These are phyloP conservation scores for Himalopsyche phryganea DNA, from an alignment of 1,140 invertebrate genomes.

Conservation along the genomic window DNA sequence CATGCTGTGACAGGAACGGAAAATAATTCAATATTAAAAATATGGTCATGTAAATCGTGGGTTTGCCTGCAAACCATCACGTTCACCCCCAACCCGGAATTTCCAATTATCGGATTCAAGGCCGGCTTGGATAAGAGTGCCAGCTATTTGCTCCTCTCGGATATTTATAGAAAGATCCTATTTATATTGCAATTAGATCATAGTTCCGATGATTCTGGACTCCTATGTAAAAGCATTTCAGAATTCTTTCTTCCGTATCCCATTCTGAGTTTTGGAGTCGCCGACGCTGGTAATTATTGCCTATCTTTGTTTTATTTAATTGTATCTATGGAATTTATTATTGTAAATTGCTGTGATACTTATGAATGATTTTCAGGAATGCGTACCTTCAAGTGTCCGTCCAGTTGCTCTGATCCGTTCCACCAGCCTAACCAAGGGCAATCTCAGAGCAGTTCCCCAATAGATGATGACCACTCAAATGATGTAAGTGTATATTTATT, in stretches of 20 bases:
- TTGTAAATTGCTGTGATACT: too few relatives aligned
- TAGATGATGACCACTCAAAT: constrained; percentile 42
- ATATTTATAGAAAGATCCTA: constrained; percentile 72
- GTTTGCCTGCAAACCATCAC: constrained; percentile 83
- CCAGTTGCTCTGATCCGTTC: constrained; percentile 45
- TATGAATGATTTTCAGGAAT: constrained; percentile 35
- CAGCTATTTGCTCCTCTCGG: constrained; percentile 79
- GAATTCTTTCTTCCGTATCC: constrained; percentile 81
- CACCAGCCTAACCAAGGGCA: constrained; percentile 36
- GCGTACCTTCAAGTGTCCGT: constrained; percentile 42
- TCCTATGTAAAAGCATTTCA: constrained; percentile 62
- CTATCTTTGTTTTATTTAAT: constrained; percentile 32
- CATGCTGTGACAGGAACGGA: constrained; percentile 87
- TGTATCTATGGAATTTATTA: too few relatives aligned
- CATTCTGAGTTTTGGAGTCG: constrained; percentile 81
- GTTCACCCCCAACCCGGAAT: constrained; percentile 53
- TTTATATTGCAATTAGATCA: constrained; percentile 70
- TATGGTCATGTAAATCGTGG: constrained; percentile 95
- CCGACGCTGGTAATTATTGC: constrained; percentile 63
- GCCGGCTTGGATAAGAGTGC: constrained; percentile 78
- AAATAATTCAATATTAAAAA: constrained; percentile 85
- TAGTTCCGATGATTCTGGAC: constrained; percentile 38
- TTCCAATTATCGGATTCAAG: constrained; percentile 59
- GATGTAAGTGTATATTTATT: constrained; percentile 30
- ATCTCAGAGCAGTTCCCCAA: constrained; percentile 43